Evolutionary conservation across 2,113 vertebrate species (phyloP).

Genomic region (Hyla sarda): DNA sequence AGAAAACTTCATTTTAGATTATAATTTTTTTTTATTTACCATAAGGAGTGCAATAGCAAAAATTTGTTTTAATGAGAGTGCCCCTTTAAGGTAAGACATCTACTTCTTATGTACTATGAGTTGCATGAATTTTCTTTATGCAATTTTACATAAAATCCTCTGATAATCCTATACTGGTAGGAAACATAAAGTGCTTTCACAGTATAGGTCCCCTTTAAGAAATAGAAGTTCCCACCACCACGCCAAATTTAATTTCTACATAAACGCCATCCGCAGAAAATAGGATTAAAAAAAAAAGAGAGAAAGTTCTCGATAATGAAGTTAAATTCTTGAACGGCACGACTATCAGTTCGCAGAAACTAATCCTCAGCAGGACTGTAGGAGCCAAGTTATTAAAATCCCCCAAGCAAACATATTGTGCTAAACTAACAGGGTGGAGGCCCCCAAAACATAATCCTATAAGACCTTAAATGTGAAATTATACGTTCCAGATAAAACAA

Average conservation of each 20-base stretch:
- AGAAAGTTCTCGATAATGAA: background rate
- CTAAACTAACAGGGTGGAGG: background rate
- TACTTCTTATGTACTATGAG: too few relatives aligned
- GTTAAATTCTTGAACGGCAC: background rate
- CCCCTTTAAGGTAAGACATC: too few relatives aligned
- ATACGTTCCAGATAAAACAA: background rate
- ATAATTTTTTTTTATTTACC: too few relatives aligned
- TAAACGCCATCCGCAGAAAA: background rate
- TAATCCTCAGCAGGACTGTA: background rate
- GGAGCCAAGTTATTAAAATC: background rate
- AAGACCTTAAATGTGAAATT: background rate
- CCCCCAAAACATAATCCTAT: background rate
- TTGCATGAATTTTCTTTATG: too few relatives aligned
- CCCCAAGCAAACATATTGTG: background rate
- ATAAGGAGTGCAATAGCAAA: too few relatives aligned
- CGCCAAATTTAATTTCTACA: background rate
- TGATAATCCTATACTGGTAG: too few relatives aligned
- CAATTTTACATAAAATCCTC: too few relatives aligned
- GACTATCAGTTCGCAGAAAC: background rate
- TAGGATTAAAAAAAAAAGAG: background rate
- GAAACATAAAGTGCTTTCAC: too few relatives aligned
- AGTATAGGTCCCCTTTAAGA: background rate
- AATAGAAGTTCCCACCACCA: background rate
- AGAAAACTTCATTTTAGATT: too few relatives aligned
- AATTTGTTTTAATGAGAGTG: too few relatives aligned